Evolutionary conservation across 2,797 vertebrate genomes (phyloP), one percentile per base, ranked within the genome.

Genomic region (Triplophysa bombifrons): DNA sequence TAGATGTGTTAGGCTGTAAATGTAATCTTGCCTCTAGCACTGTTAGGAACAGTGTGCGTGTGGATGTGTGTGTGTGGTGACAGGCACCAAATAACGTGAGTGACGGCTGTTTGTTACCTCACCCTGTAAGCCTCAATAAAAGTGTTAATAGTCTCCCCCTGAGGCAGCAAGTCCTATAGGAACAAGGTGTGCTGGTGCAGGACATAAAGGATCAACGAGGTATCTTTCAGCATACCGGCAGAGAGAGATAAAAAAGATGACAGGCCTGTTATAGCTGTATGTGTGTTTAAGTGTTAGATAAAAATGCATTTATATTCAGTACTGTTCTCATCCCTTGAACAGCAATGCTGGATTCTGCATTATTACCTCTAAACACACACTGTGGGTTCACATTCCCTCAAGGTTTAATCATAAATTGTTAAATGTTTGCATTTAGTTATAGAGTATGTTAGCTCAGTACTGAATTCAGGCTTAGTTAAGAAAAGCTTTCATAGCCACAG

Each of bases 191-290:
- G 75, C 82, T 72, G 46, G 80, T 73, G 83, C 84, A 80, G 72
- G 80, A 87, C 83, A 80, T 65, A 60, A 66, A 58, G 68, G 78
- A 90, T 88, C 88, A 86, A 82, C 38, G 81, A 88, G 50, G 38
- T 82, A 55, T 81, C 44, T 70, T 82, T 86, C 55, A 79, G 72
- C 25, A 76, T 74, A 69, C 56, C 72, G 17, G 53, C 14, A 85
- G 46, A 81, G 20, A 38, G 9, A 84, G 81, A 75, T 72, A 34
- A 46, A 72, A 65, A 22, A 56, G 34, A 51, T 64, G 25, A 83
- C 30, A 69, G 25, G 38, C n/a, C 9, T 5, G n/a, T 80, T 73
- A 82, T 55, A 80, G 48, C 66, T 79, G 25, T 71, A 72, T 51
- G 58, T 61, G 58, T 71, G 66, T 41, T 20, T 72, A 65, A 74